Percentiles rank a stretch among this genome's conserved stretches.
phyloP scores from a whole-genome alignment of 2,797 vertebrate genomes.

The Rhynchonycteris naso region DNA sequence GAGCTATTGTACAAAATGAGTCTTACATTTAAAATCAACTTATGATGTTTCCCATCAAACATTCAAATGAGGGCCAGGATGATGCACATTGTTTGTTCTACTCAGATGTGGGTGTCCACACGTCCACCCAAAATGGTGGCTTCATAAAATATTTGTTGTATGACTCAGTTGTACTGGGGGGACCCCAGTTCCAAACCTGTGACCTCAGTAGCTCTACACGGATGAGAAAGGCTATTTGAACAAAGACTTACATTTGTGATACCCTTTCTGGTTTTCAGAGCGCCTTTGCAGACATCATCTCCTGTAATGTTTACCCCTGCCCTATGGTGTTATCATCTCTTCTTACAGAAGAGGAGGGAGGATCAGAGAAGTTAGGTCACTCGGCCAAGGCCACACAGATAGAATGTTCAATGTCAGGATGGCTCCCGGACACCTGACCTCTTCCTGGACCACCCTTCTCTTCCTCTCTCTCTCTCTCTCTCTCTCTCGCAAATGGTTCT shows the following conservation, averaged over 20 bases:
- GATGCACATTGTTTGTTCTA: background rate
- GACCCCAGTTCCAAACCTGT: background rate
- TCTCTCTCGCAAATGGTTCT: background rate
- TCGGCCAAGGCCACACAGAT: background rate
- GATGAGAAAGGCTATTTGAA: background rate
- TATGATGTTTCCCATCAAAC: background rate
- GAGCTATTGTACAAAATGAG: background rate
- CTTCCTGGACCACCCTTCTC: background rate
- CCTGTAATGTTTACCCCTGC: background rate
- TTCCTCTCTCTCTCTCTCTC: background rate
- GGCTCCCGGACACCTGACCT: background rate
- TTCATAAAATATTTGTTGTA: background rate
- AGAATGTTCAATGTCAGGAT: background rate
- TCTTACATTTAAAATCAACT: background rate
- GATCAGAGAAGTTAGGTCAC: background rate
- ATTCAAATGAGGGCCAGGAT: background rate
- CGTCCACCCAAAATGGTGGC: too few species aligned
- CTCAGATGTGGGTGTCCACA: background rate
- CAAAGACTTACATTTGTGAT: background rate
- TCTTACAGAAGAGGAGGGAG: background rate
- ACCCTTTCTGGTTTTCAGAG: background rate
- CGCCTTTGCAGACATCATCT: background rate
- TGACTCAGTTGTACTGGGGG: background rate
- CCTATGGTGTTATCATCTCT: fast-evolving
- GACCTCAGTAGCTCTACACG: background rate